phyloP scores from a whole-genome alignment of 2,888 invertebrate species.

The Gastracanthus pulcherrimus region DNA sequence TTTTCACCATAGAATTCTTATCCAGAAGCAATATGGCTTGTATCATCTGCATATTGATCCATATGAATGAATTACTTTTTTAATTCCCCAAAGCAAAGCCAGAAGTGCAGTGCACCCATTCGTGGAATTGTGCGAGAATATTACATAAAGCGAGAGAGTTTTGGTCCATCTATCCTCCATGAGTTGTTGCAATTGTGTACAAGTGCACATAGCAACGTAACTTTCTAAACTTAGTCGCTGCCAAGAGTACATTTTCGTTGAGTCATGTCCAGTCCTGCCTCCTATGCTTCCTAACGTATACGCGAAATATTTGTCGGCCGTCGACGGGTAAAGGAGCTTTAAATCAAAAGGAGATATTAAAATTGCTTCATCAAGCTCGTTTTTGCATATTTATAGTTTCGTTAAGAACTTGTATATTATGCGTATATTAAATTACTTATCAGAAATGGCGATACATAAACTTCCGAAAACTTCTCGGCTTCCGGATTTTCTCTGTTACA shows the following conservation, averaged over 20 bases:
- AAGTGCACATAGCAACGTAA: not conserved
- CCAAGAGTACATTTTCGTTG: not conserved
- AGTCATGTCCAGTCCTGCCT: too few species aligned
- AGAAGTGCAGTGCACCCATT: not conserved
- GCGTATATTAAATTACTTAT: not conserved
- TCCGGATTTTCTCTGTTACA: constrained; percentile 30
- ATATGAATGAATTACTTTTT: too few species aligned
- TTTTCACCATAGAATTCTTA: too few species aligned
- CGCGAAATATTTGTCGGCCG: not conserved
- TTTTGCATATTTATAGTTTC: not conserved
- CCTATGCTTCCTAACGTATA: too few species aligned
- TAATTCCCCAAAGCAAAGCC: not conserved
- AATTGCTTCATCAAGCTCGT: not conserved
- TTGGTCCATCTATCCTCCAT: not conserved
- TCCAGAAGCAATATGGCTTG: too few species aligned
- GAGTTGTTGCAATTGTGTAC: not conserved
- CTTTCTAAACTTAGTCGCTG: constrained; percentile 21
- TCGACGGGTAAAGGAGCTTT: not conserved
- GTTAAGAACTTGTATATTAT: not conserved
- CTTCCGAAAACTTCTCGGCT: constrained; percentile 24
- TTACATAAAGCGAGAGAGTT: not conserved
- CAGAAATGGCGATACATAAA: not conserved
- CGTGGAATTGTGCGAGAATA: not conserved
- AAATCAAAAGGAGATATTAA: not conserved
- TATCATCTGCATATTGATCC: too few species aligned